Conservation (phyloP, 2,797 vertebrate species). For the Malacoctenus gilli region DNA sequence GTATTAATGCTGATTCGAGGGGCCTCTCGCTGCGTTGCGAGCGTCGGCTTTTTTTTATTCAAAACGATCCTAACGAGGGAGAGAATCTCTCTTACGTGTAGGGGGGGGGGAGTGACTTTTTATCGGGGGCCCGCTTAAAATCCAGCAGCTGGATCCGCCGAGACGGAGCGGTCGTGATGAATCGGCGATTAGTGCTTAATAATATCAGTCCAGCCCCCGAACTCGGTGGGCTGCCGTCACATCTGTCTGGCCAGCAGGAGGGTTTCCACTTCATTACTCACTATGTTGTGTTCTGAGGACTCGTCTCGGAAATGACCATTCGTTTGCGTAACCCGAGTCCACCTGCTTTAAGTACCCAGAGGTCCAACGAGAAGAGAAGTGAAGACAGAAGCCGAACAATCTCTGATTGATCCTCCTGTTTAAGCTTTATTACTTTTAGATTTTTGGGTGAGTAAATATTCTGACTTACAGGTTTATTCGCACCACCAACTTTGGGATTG, state of each 20-base stretch:
- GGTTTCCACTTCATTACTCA: conserved; percentile 3
- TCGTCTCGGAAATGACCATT: not conserved
- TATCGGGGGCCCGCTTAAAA: not conserved
- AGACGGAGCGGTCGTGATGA: conserved; percentile 1
- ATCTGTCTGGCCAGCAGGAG: conserved; percentile 5
- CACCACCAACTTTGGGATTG: no score
- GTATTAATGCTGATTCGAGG: conserved; percentile 53
- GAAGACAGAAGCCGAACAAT: no score
- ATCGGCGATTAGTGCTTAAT: conserved; percentile 6
- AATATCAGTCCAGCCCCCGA: not conserved
- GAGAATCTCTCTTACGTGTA: conserved; percentile 5
- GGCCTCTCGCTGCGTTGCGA: conserved; percentile 36
- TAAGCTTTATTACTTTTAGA: no score
- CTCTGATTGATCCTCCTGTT: no score
- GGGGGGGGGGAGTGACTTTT: not conserved
- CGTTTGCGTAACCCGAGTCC: not conserved
- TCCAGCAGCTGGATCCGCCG: not conserved
- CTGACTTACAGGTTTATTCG: no score
- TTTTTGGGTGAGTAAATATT: no score
- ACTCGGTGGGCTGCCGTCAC: not conserved
- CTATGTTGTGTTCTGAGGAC: not conserved
- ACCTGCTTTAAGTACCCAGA: not conserved
- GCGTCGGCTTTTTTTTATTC: conserved; percentile 46
- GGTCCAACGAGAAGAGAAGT: no score
- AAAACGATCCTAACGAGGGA: conserved; percentile 26